Conservation (phyloP, 2,113 vertebrate genomes). For the Calidris pygmaea region DNA sequence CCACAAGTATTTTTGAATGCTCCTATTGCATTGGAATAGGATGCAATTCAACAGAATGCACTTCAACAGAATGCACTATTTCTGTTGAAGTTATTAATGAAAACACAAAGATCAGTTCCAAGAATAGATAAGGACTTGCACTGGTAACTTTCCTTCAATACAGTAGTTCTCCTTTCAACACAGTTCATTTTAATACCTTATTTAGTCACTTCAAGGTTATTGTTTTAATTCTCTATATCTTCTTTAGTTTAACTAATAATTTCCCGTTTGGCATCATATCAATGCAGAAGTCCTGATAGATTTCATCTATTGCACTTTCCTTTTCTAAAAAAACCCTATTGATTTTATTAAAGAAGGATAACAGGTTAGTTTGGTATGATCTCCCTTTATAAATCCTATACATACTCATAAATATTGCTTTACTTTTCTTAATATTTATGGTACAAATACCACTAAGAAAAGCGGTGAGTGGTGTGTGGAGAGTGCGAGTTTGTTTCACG, state of each 20-base stretch:
- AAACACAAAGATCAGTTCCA: background rate
- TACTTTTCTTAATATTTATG: background rate
- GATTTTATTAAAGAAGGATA: background rate
- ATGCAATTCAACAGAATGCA: too few species aligned
- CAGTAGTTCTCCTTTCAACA: background rate
- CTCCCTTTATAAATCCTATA: background rate
- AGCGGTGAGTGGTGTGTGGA: background rate
- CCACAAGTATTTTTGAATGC: background rate
- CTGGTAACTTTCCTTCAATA: background rate
- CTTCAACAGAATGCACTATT: too few species aligned
- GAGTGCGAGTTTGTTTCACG: background rate
- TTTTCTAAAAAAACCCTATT: background rate
- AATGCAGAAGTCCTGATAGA: background rate
- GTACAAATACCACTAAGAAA: background rate
- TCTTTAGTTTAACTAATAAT: background rate
- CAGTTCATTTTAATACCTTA: conserved; percentile 28
- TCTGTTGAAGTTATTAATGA: background rate
- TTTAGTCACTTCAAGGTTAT: conserved; percentile 7
- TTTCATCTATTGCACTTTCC: background rate
- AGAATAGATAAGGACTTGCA: background rate
- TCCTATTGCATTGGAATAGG: too few species aligned
- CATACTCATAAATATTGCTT: background rate
- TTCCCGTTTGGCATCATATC: background rate
- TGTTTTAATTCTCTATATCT: background rate
- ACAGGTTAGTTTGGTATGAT: background rate